Base-by-base conservation (phyloP, 2,113 vertebrate species). In the Hypomesus transpacificus region DNA sequence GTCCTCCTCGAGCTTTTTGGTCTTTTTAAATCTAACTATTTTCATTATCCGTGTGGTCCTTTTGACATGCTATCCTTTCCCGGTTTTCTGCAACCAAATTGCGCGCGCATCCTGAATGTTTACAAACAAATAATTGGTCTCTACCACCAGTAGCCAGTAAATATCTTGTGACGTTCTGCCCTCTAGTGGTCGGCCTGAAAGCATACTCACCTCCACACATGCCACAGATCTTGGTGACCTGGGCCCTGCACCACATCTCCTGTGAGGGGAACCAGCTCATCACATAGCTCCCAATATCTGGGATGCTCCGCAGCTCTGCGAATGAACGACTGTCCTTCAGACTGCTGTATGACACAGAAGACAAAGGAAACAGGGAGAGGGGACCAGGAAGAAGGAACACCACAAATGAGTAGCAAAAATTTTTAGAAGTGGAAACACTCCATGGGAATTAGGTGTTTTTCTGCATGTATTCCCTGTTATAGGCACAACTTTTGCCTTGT, bases 181-280 rank as follows among this genome's bases (percentile, higher is more conserved):
- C 86, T 75, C 86, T 85, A 87, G 84, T 85, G 85, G 82, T 22
- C 21, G 46, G 56, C 46, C 34, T 72, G 59, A 53, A 76, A 20
- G 1, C 4, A 1, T 54, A 75, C 86, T 73, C 65, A 91, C 91
- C 89, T 84, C 18, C 72, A 69, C 79, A 85, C 5, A 91, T 75
- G 3, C 88, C 90, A 75, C 86, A 90, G 66, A 93, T 92, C 79
- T 86, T 91, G 3, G 78, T 75, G 76, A 93, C 91, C 81, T 85
- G 87, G 75, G 78, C 79, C 26, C 92, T 86, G 78, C 85, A 88
- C 91, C 92, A 92, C 64, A 85, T 80, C 75, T 87, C 66, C 14
- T 84, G 82, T 58, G 86, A 59, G 2, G 85, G 64, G 67, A 90
- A 83, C 88, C 88, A 90, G 46, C 79, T 86, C 66, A 91, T 75